Percentiles rank a stretch among this genome's conserved stretches.
Conservation (phyloP, 1,140 invertebrate species). For the Sycobia sp. region DNA sequence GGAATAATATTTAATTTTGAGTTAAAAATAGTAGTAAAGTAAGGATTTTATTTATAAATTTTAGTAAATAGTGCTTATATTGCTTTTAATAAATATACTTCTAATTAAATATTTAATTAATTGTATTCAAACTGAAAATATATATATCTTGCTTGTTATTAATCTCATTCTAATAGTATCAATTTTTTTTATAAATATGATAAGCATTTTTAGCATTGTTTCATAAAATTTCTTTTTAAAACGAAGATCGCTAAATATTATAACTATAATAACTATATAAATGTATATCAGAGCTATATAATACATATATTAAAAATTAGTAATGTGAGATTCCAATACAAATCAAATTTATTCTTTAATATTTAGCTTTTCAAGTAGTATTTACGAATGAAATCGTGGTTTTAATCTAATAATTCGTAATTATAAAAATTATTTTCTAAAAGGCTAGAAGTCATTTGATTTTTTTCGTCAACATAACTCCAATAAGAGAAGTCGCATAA, state of each 20-base stretch:
- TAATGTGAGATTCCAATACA: conserved; percentile 6
- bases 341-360: conserved; percentile 17
- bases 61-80: too few relatives aligned
- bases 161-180: too few relatives aligned
- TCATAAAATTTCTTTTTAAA: conserved; percentile 23
- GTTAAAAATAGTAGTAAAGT: too few relatives aligned
- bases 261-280: conserved; percentile 11
- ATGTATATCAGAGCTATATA: neutral
- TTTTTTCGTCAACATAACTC: conserved; percentile 1
- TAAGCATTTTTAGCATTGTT: too few relatives aligned
- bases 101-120: too few relatives aligned
- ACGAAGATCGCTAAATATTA: conserved; percentile 12
- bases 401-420: conserved; percentile 10
- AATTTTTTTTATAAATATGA: neutral
- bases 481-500: neutral
- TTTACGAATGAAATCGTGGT: neutral
- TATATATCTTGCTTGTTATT: too few relatives aligned
- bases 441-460: neutral
- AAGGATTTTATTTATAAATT: too few relatives aligned
- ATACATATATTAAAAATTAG: conserved; percentile 19
- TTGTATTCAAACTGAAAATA: too few relatives aligned
- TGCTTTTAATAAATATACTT: too few relatives aligned
- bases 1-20: conserved; percentile 3
- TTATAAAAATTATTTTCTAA: neutral
- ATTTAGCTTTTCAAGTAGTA: conserved; percentile 11